Evolutionary conservation across 2,888 invertebrate genomes (phyloP), one percentile per base, ranked within the genome.

Genomic region (Eucera pruinosa): DNA sequence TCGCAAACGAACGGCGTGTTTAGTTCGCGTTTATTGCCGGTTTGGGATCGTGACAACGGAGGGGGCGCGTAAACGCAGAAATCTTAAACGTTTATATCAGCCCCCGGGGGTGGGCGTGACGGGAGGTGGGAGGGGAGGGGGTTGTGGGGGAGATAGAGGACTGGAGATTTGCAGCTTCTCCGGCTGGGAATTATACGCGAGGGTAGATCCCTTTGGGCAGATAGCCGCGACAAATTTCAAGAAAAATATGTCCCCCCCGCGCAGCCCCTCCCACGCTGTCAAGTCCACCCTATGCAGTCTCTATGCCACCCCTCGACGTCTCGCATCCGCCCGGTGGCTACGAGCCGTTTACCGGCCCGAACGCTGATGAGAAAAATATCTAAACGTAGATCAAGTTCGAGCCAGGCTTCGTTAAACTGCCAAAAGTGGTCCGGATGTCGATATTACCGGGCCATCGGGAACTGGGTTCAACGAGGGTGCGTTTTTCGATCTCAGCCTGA

Each of bases 121-220:
- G 45, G 52, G 68, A 55, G 64, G 60, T 36, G 36, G 45, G 64
- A 68, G 47, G 27, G 60, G 66, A 30, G 65, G 71, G 52, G 43
- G 75, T 64, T 47, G 77, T 76, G 55, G 73, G 66, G 64, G 73
- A 79, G 83, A 85, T 88, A 83, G 84, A 86, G 80, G 84, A 81
- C 78, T 82, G 78, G 83, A 89, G 90, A 89, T 89, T 86, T 95
- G 94, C 92, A 95, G 94, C 81, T 95, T 92, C 91, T 95, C 86
- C 82, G 73, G 82, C 80, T 77, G 82, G 86, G 88, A 90, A 89
- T 90, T 90, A 90, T 88, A 87, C 81, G 86, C 84, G 89, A 88
- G 91, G 91, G 91, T 91, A 92, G 91, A 92, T 91, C 89, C 88
- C 89, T 81, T 81, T 74, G 81, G 85, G 45, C 78, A 85, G 91